Evolutionary conservation across 1,140 invertebrate genomes (phyloP), one percentile per base, ranked within the genome.

Genomic region (Atta texana): DNA sequence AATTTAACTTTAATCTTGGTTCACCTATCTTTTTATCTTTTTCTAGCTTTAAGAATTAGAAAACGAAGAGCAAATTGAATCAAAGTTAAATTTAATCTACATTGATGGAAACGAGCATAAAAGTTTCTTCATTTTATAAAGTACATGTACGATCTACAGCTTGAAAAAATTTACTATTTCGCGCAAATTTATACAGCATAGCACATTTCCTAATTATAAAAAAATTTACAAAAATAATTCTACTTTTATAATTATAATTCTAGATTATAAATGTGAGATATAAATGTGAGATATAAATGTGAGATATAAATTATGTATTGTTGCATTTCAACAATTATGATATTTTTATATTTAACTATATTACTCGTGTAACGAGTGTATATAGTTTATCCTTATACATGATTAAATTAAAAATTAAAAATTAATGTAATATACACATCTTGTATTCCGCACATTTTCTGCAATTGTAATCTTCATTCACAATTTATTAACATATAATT

Each of bases 401-500:
- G 8, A 44, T 44, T 44, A 44, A 44, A 44, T 44, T 44, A 44
- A 44, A 44, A 44, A 44, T 49, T 72, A 44, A 44, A 71, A 81
- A 81, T 57, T 3, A 57, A 69, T 28, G 68, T 21, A 44, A 44
- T 24, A 39, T 44, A 71, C 18, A 18, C 44, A 51, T 69, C n/a
- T 34, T 51, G 18, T 44, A 57, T 81, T 71, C 31, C n/a, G 16
- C 49, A 2, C 57, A 81, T 81, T 51, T 51, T 66, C 6, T 55
- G 31, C 78, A 72, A 81, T 81, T 81, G 71, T 72, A 81, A 81
- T 81, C 16, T 31, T 72, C 66, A 39, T 51, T 80, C 39, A 34
- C 51, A 81, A 81, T 81, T 81, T 81, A 51, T 81, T 71, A 81
- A 81, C 55, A 16, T 34, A 31, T 53, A 85, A 85, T 82, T 69